A percentile compares a stretch with the other conserved stretches of the same genome.
phyloP scores from a whole-genome alignment of 2,113 vertebrate genomes.

The Ptilorrhoa leucosticta region DNA sequence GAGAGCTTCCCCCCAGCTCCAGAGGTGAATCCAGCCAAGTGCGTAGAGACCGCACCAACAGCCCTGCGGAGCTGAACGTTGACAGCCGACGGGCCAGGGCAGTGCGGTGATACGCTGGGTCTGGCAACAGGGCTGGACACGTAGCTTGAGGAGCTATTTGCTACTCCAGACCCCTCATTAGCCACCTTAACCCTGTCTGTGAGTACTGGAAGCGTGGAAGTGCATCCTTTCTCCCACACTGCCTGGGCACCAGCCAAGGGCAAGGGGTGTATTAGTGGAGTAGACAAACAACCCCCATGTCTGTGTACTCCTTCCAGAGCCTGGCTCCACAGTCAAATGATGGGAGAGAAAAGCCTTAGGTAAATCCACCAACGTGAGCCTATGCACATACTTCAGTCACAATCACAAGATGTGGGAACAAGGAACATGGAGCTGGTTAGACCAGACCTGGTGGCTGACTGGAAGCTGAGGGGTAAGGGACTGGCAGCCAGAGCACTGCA shows the following conservation, averaged over 20 bases:
- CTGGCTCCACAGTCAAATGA: not conserved
- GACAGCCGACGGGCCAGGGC: not conserved
- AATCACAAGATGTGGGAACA: too few relatives aligned
- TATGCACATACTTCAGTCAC: fast-evolving
- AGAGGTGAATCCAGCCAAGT: not conserved
- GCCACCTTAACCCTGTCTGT: too few relatives aligned
- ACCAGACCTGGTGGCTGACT: not conserved
- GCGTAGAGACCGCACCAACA: too few relatives aligned
- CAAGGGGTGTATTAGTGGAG: not conserved
- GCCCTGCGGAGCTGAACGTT: not conserved
- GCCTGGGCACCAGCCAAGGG: not conserved
- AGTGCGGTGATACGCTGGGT: not conserved
- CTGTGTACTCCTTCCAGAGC: not conserved
- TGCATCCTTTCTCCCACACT: not conserved
- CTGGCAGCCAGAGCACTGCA: fast-evolving
- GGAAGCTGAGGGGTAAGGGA: not conserved
- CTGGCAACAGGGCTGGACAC: too few relatives aligned
- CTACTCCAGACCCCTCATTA: not conserved
- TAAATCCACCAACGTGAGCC: not conserved
- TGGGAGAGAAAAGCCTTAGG: not conserved
- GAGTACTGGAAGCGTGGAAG: too few relatives aligned
- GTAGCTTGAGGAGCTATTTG: not conserved
- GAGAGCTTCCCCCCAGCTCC: not conserved
- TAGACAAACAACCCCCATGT: fast-evolving
- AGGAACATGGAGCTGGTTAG: not conserved